Evolutionary conservation across 2,113 vertebrate species (phyloP), one percentile per base, ranked within the genome.

Genomic region (Silurus asotus): DNA sequence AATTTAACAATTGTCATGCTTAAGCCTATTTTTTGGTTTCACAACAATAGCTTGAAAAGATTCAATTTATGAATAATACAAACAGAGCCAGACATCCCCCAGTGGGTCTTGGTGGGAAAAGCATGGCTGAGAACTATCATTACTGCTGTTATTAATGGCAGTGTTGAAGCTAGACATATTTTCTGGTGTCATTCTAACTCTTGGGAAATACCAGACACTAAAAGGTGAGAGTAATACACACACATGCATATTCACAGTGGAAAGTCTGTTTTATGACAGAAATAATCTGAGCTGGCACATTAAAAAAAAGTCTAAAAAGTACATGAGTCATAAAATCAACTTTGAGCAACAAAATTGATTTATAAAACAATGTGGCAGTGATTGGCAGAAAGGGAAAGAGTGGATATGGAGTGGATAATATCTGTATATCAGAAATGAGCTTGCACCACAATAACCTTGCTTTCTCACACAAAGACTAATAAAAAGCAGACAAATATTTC

Each of bases 81-180:
- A 80, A 79, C 9, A 80, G 28, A 23, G 28, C 56, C 56, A 48
- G 8, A 9, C 17, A 61, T 48, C 28, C 56, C 37, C 28, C 17
- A 3, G 6, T 80, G 56, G 8, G 56, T 15, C 28, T 79, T 3
- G 28, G 15, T 58, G 76, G 28, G n/a, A 61, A 48, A 80, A 48
- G 56, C 28, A 48, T 11, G 6, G 56, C 77, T 48, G 56, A 61
- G 77, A 80, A 80, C 56, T 19, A 5, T 58, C 25, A 78, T 78
- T 58, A 58, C 17, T 59, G 56, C 56, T 80, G 58, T 80, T 80
- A 80, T 80, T 80, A 80, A 72, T 61, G 82, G 48, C 51, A 70
- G 7, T 23, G 51, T 20, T 53, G 23, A 67, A 55, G 81, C 81
- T 82, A 28, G 62, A 82, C n/a, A 53, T 67, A 67, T n/a, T 82